Base-by-base conservation (phyloP, 2,797 vertebrate species). In the Hydrocynus forskahlii region DNA sequence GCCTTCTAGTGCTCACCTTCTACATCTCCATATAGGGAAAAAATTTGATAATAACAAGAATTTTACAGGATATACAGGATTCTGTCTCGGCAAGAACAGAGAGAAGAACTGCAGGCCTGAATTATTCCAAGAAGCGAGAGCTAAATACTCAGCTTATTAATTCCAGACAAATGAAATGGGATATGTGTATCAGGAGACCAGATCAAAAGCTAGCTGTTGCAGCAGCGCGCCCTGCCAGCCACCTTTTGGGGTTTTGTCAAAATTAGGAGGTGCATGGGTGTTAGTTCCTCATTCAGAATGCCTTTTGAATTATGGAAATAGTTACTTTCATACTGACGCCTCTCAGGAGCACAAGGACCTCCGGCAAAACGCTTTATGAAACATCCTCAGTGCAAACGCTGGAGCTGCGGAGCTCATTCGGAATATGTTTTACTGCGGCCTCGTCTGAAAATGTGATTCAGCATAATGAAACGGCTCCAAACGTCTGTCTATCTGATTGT, bases 401-500 rank as follows among this genome's bases (percentile, higher is more conserved):
- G 29, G 69, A 55, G 63, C 35, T 40, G 0, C 17, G 17, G 16
- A 35, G 50, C 69, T 29, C 68, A 9, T 52, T 62, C 29, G 55
- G 64, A 66, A 70, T 43, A 14, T 19, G 62, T 74, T 73, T 57
- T 62, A 80, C 59, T 17, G 29, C 62, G 43, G 78, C 21, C 43
- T 75, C 16, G 10, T 62, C 62, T 74, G 71, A 45, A 60, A 73
- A 50, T 57, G 60, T 12, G 54, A 76, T 78, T 75, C 25, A 54
- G 1, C 10, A 50, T 5, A 25, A 73, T 73, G 21, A n/a, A 70
- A 83, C 25, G 55, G 63, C 63, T 66, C 35, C 63, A 19, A 78
- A 77, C 45, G 59, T 43, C 59, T 64, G 68, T 75, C 76, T 83
- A 19, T 80, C 66, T 75, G 79, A 71, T 59, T 81, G 77, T 54